Base-by-base conservation (phyloP, 2,888 invertebrate species). In the Phalera bucephala region DNA sequence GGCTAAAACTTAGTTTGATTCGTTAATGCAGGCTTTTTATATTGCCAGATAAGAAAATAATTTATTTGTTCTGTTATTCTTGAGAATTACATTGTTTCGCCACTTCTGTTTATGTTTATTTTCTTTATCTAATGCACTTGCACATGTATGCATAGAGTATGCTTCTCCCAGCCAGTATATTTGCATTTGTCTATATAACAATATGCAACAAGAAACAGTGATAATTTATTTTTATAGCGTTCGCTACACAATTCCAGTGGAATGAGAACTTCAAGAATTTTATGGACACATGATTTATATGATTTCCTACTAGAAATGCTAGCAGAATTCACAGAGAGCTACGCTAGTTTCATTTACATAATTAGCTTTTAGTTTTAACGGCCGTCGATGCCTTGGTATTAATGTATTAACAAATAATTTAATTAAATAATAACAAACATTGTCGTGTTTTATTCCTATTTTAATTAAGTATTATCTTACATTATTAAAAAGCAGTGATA, bases 391-490 rank as follows among this genome's bases (percentile, higher is more conserved):
- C 78, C 81, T 76, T 71, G 45, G 61, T 64, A 52, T 50, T 61
- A 65, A 76, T 78, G 78, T 85, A 83, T 79, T 80, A 81, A 77
- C 72, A 72, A 67, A 48, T 67, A 69, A 71, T 68, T 71, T 65
- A 75, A 77, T 67, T 72, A 71, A 62, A 62, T 54, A 52, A 41
- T 52, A 67, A 58, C 51, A 39, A 10, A 29, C 3, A n/a, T 42
- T 32, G 17, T 4, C 0, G 11, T 40, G 38, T 58, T 46, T 38
- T 38, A 42, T 39, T 46, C n/a, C n/a, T 29, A 29, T 32, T 26
- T 19, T 27, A 11, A n/a, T 3, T 27, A 8, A 7, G 1, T 19
- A 8, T 8, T 33, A 5, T 19, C 19, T 7, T 19, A 13, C n/a
- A n/a, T n/a, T n/a, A n/a, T n/a, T n/a, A n/a, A n/a, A n/a, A n/a